phyloP scores from a whole-genome alignment of 2,113 vertebrate genomes.

The Percina caprodes region DNA sequence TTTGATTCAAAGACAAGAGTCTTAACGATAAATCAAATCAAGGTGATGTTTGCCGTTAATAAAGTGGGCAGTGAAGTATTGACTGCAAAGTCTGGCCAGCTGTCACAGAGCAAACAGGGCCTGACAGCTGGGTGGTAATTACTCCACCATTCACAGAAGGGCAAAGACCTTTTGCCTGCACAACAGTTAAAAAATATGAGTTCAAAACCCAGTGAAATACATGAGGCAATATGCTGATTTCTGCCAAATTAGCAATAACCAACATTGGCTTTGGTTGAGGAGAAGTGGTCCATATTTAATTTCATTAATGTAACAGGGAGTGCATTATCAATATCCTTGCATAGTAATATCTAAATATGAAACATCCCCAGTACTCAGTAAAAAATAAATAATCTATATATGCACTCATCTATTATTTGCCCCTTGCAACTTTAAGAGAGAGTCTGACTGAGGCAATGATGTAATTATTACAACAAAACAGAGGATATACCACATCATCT shows the following conservation, averaged over 20 bases:
- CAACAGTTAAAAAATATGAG: constrained; percentile 3
- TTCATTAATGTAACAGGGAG: constrained; percentile 1
- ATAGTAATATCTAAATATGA: constrained; percentile 14
- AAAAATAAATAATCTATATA: constrained; percentile 60
- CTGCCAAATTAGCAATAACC: constrained; percentile 19
- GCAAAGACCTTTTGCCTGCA: constrained; percentile 24
- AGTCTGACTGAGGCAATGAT: constrained; percentile 35
- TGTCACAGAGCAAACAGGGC: constrained; percentile 50
- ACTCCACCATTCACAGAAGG: constrained; percentile 38
- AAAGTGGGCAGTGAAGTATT: constrained; percentile 61
- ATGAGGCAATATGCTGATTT: constrained; percentile 30
- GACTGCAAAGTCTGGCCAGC: constrained; percentile 54
- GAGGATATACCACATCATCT: constrained; percentile 11
- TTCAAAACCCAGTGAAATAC: constrained; percentile 40
- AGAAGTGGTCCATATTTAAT: constrained; percentile 12
- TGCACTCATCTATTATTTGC: constrained; percentile 60
- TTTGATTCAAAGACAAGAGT: constrained; percentile 34
- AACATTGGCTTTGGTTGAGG: background rate
- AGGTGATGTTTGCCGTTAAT: constrained; percentile 50
- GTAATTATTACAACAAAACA: constrained; percentile 43
- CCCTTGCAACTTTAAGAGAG: constrained; percentile 37
- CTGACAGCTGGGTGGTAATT: constrained; percentile 58
- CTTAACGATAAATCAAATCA: constrained; percentile 50
- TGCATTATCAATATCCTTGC: background rate
- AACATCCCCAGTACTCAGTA: constrained; percentile 16